Base-by-base conservation (phyloP, 2,113 vertebrate genomes). In the Onychorhynchus coronatus region DNA sequence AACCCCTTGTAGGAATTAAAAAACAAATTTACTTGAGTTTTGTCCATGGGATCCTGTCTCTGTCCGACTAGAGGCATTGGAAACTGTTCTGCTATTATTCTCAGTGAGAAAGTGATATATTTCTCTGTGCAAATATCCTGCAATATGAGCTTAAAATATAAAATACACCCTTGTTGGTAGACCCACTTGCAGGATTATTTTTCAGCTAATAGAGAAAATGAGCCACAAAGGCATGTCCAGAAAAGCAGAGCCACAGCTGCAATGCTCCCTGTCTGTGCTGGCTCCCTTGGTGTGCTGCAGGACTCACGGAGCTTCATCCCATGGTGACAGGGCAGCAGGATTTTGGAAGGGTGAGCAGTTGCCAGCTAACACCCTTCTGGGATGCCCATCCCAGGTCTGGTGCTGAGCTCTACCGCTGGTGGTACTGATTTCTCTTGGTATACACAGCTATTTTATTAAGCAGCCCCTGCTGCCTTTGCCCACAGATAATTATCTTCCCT, bases 281-380 rank as follows among this genome's bases (percentile, higher is more conserved):
- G 23, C 33, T 85, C 23, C 52, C 6, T 1, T 15, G 52, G 12
- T 1, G 1, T n/a, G 15, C 10, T 17, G 14, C 42, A 68, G 47
- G 37, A 24, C 15, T 75, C 1, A 0, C 1, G 1, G 11, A 11
- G 21, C 37, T 79, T 87, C 28, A 14, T 22, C 19, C 27, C 20
- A 2, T 2, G 19, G 23, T 62, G 31, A 39, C 0, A 1, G n/a
- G 41, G 5, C 4, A 1, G 5, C 3, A 1, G 5, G 6, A 9
- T 33, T 73, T 82, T 73, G 72, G 49, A 93, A 82, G 24, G 25
- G 16, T 2, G 1, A 28, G 42, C 21, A 12, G 21, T 52, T 42
- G 6, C 33, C 27, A 6, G 18, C 19, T 15, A 4, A 73, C 8
- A 46, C 4, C 14, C 12, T 6, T 28, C 14, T 53, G n/a, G 33